Conservation (phyloP, 2,888 invertebrate species). For the Abrostola triplasia region DNA sequence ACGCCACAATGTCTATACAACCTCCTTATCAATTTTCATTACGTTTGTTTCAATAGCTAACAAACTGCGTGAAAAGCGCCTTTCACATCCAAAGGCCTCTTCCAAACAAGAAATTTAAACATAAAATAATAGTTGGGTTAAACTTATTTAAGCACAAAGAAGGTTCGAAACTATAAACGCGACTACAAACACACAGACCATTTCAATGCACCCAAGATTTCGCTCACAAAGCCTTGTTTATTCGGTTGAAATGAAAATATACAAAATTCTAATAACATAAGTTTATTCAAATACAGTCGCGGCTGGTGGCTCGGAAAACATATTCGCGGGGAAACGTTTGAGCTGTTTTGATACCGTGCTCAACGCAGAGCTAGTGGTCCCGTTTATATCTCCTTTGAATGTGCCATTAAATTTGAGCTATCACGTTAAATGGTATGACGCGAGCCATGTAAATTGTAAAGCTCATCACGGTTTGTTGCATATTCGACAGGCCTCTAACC, state of each 20-base stretch:
- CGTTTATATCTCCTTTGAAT: conserved; percentile 38
- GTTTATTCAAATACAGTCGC: conserved; percentile 44
- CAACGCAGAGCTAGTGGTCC: conserved; percentile 17
- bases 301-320: conserved; percentile 38
- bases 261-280: conserved; percentile 42
- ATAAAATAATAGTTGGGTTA: conserved; percentile 2
- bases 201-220: conserved; percentile 19
- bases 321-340: conserved; percentile 47
- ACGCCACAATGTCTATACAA: too few species aligned
- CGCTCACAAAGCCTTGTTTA: conserved; percentile 30
- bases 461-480: conserved; percentile 9
- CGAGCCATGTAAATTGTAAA: conserved; percentile 20
- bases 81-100: not conserved
- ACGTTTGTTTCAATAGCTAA: too few species aligned
- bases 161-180: not conserved
- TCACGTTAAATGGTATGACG: not conserved
- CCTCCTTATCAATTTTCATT: too few species aligned
- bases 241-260: conserved; percentile 34
- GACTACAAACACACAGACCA: not conserved
- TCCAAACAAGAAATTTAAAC: not conserved
- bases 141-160: not conserved
- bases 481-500: not conserved
- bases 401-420: conserved; percentile 45
- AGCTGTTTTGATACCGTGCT: conserved; percentile 45
- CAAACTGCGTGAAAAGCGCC: too few species aligned